Evolutionary conservation across 2,888 invertebrate genomes (phyloP).

Genomic region (Lottia gigantea): DNA sequence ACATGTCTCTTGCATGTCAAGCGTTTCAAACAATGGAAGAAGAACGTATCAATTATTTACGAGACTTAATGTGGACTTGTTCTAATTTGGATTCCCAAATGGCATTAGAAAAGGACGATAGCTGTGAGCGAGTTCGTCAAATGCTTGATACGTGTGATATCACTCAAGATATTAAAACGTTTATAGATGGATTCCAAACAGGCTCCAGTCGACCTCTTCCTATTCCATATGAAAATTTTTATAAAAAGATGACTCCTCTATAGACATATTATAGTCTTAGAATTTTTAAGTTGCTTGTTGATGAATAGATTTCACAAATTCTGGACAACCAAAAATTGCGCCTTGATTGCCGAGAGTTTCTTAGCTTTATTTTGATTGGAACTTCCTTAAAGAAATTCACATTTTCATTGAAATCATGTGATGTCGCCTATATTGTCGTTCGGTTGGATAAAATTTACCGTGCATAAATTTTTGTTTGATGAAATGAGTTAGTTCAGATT

Average conservation of each 20-base stretch:
- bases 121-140: not conserved
- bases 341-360: no score
- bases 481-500: no score
- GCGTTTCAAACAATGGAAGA: slow-evolving; percentile 13
- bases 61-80: not conserved
- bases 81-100: not conserved
- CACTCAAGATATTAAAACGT: not conserved
- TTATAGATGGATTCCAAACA: not conserved
- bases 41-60: not conserved
- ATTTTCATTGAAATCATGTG: no score
- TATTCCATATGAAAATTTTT: slow-evolving; percentile 2
- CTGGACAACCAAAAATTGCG: no score
- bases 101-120: not conserved
- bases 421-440: no score
- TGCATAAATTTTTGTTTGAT: no score
- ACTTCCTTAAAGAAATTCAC: no score
- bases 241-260: not conserved
- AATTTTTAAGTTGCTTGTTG: no score
- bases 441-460: no score
- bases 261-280: no score
- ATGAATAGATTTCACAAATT: no score
- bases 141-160: not conserved
- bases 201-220: not conserved
- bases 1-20: slow-evolving; percentile 28
- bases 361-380: no score